phyloP scores from a whole-genome alignment of 2,113 vertebrate genomes.

The Lucifuga dentata region DNA sequence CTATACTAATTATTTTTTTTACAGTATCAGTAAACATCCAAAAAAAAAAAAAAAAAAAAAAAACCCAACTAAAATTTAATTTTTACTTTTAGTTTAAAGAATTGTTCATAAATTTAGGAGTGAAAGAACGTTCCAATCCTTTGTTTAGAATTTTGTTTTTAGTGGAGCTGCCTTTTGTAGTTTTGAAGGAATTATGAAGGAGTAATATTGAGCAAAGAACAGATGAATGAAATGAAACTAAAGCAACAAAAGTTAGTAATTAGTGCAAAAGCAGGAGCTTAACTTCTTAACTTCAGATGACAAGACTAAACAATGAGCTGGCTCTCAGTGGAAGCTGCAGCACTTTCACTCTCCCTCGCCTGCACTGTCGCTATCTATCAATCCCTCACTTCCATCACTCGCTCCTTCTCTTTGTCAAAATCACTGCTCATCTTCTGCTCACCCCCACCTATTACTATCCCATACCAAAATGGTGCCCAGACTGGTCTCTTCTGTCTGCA shows the following conservation, averaged over 20 bases:
- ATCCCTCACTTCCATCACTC: slow-evolving; percentile 42
- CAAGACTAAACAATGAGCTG: slow-evolving; percentile 16
- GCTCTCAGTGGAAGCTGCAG: slow-evolving; percentile 35
- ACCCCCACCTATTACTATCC: slow-evolving; percentile 9
- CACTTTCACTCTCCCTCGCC: slow-evolving; percentile 39
- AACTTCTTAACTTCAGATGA: slow-evolving; percentile 38
- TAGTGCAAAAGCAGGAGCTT: slow-evolving; percentile 10
- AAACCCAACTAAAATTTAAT: too few species aligned
- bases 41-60: too few species aligned
- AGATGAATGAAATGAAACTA: neutral
- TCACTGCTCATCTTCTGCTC: slow-evolving; percentile 56
- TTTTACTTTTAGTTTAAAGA: too few species aligned
- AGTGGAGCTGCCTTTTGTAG: too few species aligned
- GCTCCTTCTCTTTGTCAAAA: slow-evolving; percentile 52
- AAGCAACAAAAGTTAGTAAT: slow-evolving; percentile 21
- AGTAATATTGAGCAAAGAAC: neutral
- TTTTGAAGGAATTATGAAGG: too few species aligned
- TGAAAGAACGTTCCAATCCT: too few species aligned
- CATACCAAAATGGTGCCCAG: neutral
- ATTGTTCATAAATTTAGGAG: too few species aligned
- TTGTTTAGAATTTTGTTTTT: too few species aligned
- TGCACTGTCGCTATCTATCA: slow-evolving; percentile 68
- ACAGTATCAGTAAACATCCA: too few species aligned
- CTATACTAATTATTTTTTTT: too few species aligned
- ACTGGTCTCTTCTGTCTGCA: slow-evolving; percentile 24